Conservation (phyloP, 2,888 invertebrate genomes). For the Oligia fasciuncula region DNA sequence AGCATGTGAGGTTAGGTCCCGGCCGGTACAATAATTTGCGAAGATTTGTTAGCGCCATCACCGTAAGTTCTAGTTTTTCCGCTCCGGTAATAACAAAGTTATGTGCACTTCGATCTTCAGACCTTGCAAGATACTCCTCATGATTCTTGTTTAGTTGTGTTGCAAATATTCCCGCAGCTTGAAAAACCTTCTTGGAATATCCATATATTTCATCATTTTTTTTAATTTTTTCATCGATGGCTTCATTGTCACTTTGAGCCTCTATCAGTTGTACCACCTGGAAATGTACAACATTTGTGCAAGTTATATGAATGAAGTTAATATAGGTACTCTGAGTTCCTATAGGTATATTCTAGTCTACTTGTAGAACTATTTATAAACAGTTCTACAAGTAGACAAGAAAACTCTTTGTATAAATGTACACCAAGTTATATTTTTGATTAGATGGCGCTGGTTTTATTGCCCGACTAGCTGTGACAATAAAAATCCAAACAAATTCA, state of each 20-base stretch:
- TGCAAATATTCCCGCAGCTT: background rate
- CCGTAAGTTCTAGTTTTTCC: background rate
- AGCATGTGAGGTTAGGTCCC: background rate
- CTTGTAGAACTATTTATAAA: too few relatives aligned
- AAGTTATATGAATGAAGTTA: background rate
- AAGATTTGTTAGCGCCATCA: background rate
- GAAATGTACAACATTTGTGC: background rate
- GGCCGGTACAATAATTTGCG: background rate
- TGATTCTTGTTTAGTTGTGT: background rate
- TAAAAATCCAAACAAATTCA: background rate
- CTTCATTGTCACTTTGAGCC: background rate
- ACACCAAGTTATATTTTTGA: background rate
- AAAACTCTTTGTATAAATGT: background rate
- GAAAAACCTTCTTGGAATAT: accelerated
- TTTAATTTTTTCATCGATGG: background rate
- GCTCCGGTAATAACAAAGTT: background rate
- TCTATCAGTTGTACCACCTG: background rate
- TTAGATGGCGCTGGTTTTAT: background rate
- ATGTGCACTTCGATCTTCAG: background rate
- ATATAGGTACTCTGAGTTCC: background rate
- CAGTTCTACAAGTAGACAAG: too few relatives aligned
- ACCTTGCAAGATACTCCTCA: background rate
- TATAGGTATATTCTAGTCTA: too few relatives aligned
- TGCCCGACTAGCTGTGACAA: background rate
- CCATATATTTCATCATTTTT: background rate